phyloP scores from a whole-genome alignment of 2,888 invertebrate species.

The Orthosia incerta region DNA sequence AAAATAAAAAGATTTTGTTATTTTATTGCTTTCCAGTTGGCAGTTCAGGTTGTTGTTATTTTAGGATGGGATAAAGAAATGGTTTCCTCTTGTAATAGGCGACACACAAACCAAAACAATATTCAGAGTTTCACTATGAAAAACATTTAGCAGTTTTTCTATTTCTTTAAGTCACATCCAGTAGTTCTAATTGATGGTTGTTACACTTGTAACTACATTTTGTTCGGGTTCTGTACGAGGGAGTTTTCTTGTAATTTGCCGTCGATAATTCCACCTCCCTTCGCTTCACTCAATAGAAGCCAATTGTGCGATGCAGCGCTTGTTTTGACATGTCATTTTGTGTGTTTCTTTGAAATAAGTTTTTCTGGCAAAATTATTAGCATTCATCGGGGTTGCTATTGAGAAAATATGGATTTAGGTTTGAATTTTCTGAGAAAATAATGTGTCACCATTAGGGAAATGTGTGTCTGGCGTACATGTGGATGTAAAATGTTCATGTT shows the following conservation, averaged over 20 bases:
- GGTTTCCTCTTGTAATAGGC: conserved; percentile 17
- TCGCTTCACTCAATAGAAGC: conserved; percentile 77
- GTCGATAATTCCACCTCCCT: conserved; percentile 80
- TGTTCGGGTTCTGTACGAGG: conserved; percentile 67
- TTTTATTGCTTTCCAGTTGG: conserved; percentile 27
- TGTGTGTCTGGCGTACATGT: not conserved
- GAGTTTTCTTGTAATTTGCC: conserved; percentile 82
- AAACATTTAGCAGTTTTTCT: not conserved
- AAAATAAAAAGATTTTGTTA: conserved; percentile 23
- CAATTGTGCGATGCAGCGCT: conserved; percentile 81
- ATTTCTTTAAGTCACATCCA: conserved; percentile 64
- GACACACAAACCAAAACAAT: conserved; percentile 32
- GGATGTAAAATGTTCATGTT: not conserved
- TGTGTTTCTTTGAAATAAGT: conserved; percentile 71
- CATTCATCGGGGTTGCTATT: conserved; percentile 57
- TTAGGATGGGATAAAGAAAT: conserved; percentile 22
- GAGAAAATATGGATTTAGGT: conserved; percentile 27
- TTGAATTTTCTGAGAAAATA: conserved; percentile 13
- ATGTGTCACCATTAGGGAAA: not conserved
- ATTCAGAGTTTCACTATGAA: conserved; percentile 7
- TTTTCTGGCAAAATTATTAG: conserved; percentile 58
- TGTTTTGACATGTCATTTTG: conserved; percentile 81
- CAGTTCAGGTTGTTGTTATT: conserved; percentile 25
- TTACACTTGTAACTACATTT: conserved; percentile 76
- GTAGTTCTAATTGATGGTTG: conserved; percentile 46